Conservation (phyloP, 2,888 invertebrate species). For the Platynereis dumerilii region DNA sequence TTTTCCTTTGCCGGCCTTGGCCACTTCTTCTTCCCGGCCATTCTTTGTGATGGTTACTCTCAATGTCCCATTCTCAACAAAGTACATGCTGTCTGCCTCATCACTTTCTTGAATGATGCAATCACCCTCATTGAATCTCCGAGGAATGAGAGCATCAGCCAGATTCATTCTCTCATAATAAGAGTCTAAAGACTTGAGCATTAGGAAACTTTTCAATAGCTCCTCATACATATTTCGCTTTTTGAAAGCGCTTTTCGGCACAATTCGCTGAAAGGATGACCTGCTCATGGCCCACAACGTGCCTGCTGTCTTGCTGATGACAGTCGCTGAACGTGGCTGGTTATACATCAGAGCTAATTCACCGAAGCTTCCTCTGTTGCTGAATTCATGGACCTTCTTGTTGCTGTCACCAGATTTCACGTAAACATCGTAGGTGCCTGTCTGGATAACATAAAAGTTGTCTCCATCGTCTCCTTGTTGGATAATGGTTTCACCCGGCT, state of each 20-base stretch:
- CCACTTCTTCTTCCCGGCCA: conserved; percentile 71
- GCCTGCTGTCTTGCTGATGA: conserved; percentile 52
- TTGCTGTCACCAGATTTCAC: conserved; percentile 49
- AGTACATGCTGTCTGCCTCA: conserved; percentile 62
- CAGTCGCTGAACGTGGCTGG: conserved; percentile 63
- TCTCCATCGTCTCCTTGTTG: conserved; percentile 63
- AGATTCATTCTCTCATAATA: conserved; percentile 63
- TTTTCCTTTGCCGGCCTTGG: conserved; percentile 72
- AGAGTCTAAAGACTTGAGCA: conserved; percentile 57
- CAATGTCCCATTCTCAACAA: conserved; percentile 76
- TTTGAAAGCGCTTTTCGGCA: conserved; percentile 61
- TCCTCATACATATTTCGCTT: conserved; percentile 62
- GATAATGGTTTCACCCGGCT: conserved; percentile 59
- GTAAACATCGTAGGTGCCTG: conserved; percentile 59
- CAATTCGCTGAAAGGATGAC: conserved; percentile 60
- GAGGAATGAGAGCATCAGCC: conserved; percentile 60
- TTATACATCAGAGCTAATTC: conserved; percentile 63
- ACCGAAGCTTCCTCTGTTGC: conserved; percentile 62
- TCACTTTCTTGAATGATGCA: conserved; percentile 50
- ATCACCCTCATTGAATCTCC: conserved; percentile 50
- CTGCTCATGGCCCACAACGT: conserved; percentile 64
- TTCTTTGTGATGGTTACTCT: conserved; percentile 87
- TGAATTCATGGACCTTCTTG: conserved; percentile 59
- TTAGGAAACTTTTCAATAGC: conserved; percentile 58
- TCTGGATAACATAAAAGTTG: conserved; percentile 64